Evolutionary conservation across 2,888 invertebrate species (phyloP).

Genomic region (Ichneumoninae sp.): DNA sequence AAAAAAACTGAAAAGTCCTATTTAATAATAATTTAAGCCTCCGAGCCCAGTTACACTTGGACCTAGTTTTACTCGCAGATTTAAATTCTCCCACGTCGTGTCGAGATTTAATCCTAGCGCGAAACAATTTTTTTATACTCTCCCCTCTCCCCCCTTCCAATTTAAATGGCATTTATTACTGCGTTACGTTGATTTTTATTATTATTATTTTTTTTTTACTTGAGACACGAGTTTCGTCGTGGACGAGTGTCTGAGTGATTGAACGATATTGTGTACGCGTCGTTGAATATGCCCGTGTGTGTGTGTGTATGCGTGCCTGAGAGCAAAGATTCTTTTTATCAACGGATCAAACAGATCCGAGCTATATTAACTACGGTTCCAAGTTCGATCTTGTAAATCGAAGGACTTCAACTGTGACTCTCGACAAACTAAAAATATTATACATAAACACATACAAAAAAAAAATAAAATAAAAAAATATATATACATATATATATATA

Average conservation of each 20-base stretch:
- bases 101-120: conserved; percentile 31
- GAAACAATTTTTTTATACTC: conserved; percentile 50
- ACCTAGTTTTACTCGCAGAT: conserved; percentile 45
- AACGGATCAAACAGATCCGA: conserved; percentile 31
- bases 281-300: conserved; percentile 22
- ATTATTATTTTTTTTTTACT: conserved; percentile 32
- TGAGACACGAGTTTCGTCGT: conserved; percentile 27
- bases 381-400: conserved; percentile 61
- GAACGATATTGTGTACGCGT: conserved; percentile 40
- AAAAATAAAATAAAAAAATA: neutral
- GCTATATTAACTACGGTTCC: conserved; percentile 40
- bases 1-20: conserved; percentile 9
- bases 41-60: conserved; percentile 22
- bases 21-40: conserved; percentile 47
- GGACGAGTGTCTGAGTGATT: conserved; percentile 17
- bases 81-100: conserved; percentile 14
- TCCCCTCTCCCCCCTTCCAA: conserved; percentile 27
- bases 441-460: conserved; percentile 5
- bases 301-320: neutral
- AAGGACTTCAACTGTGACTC: conserved; percentile 46
- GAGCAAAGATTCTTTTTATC: conserved; percentile 45
- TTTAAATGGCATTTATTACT: conserved; percentile 65
- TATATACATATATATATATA: conserved; percentile 13
- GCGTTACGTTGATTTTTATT: conserved; percentile 46
- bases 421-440: conserved; percentile 42